Evolutionary conservation across 2,113 vertebrate genomes (phyloP).

Genomic region (Furnarius figulus): DNA sequence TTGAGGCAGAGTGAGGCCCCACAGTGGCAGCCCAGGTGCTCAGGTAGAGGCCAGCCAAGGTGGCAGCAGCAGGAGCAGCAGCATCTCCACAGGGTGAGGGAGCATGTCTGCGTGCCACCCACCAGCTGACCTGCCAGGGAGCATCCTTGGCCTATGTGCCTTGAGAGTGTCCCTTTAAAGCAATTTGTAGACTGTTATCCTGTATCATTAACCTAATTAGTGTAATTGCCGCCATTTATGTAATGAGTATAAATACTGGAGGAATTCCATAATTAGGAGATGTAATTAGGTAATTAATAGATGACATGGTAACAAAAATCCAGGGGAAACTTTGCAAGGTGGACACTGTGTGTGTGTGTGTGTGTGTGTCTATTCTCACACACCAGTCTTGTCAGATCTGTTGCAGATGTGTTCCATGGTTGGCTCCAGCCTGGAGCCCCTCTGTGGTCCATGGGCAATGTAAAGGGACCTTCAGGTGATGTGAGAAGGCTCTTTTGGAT

Average conservation of each 20-base stretch:
- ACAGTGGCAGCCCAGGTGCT: neutral
- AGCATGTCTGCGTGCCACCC: neutral
- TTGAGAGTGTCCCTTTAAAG: slow-evolving; percentile 74
- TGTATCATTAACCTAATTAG: slow-evolving; percentile 83
- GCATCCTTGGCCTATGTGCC: slow-evolving; percentile 53
- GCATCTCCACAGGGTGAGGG: neutral
- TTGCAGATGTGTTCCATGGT: neutral
- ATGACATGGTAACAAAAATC: slow-evolving; percentile 78
- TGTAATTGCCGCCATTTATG: slow-evolving; percentile 78
- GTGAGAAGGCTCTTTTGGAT: neutral
- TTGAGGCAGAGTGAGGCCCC: neutral
- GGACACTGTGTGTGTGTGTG: slow-evolving; percentile 22
- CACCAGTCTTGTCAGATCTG: neutral
- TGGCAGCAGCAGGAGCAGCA: neutral
- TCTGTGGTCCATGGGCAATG: fast-evolving
- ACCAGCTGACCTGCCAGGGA: slow-evolving; percentile 44
- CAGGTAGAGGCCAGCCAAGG: neutral
- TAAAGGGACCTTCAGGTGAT: neutral
- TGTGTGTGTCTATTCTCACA: neutral
- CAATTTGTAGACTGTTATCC: slow-evolving; percentile 79
- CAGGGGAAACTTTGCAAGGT: slow-evolving; percentile 72
- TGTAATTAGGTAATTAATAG: slow-evolving; percentile 84
- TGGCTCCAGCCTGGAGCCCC: neutral
- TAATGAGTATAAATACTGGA: slow-evolving; percentile 81
- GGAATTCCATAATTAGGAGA: slow-evolving; percentile 79